Base-by-base conservation (phyloP, 1,140 invertebrate species). In the Archegozetes longisetosus region DNA sequence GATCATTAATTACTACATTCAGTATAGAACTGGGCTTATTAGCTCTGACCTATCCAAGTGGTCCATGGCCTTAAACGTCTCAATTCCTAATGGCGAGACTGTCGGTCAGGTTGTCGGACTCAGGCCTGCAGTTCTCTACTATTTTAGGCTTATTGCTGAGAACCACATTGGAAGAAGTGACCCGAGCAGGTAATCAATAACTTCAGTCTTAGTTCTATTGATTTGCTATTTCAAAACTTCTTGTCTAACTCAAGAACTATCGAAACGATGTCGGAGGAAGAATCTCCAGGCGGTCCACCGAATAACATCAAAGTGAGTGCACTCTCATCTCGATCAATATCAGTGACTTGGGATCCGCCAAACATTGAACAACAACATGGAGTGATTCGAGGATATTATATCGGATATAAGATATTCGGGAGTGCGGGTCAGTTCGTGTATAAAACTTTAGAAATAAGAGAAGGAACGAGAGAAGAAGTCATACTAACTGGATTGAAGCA, bases 161-260 rank as follows among this genome's bases (percentile, higher is more conserved):
- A 98, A 98, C 75, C 95, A 96, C 75, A 93, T 90, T 53, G 95
- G 95, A 47, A 81, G 77, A 2, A 92, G 90, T 0, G 84, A 86
- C 46, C 82, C 91, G n/a, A 96, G 90, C 22, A 40, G 32, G 32
- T 40, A 40, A 40, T 40, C 17, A 6, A 40, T 40, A 9, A 40
- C 17, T 40, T 40, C 17, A 9, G 32, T 40, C 32, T 40, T 6
- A 40, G 17, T 9, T 9, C 17, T 40, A 40, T 40, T 40, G 17
- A 40, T 40, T 6, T 40, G 32, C 17, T 40, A 9, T 40, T 40
- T 40, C 32, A 40, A n/a, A n/a, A n/a, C n/a, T n/a, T n/a, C n/a
- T n/a, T n/a, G n/a, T 40, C 6, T 40, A 40, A 40, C 17, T 40
- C 6, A 6, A 91, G 94, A 65, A 82, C 92, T 50, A 79, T 88